A percentile compares a stretch with the other conserved stretches of the same genome.
phyloP scores from a whole-genome alignment of 2,113 vertebrate species.

The Salminus brasiliensis region DNA sequence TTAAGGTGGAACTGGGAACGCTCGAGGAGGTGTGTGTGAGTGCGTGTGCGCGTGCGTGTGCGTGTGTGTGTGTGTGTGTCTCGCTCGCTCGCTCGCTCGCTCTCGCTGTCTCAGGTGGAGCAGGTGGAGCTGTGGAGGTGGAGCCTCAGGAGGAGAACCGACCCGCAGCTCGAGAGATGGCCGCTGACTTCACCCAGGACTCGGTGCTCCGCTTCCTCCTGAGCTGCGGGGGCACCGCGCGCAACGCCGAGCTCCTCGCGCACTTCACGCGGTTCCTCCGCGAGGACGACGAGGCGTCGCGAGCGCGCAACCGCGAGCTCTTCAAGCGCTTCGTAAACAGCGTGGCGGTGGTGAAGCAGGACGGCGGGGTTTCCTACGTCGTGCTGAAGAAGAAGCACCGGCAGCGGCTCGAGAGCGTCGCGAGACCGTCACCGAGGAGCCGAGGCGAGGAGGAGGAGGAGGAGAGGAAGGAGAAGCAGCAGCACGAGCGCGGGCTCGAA shows the following conservation, averaged over 20 bases:
- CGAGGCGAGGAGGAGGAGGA: background rate
- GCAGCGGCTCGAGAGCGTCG: conserved; percentile 73
- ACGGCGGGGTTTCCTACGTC: conserved; percentile 75
- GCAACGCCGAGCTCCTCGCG: conserved; percentile 81
- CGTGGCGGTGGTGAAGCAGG: conserved; percentile 85
- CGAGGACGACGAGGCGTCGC: conserved; percentile 65
- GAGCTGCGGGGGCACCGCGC: conserved; percentile 78
- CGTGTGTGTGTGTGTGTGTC: too few species aligned
- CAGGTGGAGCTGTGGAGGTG: too few species aligned
- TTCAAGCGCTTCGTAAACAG: conserved; percentile 92
- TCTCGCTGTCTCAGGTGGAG: too few species aligned
- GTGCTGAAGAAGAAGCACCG: conserved; percentile 80
- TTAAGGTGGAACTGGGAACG: too few species aligned
- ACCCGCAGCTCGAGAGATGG: conserved; percentile 74
- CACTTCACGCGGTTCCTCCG: conserved; percentile 85
- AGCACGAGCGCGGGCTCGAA: too few species aligned
- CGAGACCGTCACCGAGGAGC: too few species aligned
- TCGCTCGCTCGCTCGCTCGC: too few species aligned
- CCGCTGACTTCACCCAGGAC: conserved; percentile 84
- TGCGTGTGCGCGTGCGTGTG: too few species aligned
- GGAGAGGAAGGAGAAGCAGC: too few species aligned
- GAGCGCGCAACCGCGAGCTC: conserved; percentile 78
- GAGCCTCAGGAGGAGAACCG: background rate
- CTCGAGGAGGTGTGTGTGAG: too few species aligned
- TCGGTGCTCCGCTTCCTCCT: conserved; percentile 84